Percentiles rank a stretch among this genome's conserved stretches.
phyloP scores from a whole-genome alignment of 2,797 vertebrate genomes.

The Syndactyla subalaris region DNA sequence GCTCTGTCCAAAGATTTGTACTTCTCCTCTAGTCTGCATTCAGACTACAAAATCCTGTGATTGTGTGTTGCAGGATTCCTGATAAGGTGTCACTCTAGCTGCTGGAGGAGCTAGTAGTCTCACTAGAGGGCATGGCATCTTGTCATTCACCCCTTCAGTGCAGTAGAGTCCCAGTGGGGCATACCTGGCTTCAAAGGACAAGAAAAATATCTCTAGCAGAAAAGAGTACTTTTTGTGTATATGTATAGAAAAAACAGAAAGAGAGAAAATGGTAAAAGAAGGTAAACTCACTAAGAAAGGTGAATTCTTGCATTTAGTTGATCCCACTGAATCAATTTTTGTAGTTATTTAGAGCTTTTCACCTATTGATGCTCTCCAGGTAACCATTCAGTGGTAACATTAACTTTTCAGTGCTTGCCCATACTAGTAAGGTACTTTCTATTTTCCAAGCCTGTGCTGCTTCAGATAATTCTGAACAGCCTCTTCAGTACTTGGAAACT shows the following conservation, averaged over 20 bases:
- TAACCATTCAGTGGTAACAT: not conserved
- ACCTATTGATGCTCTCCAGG: not conserved
- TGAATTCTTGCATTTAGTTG: not conserved
- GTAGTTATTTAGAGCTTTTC: not conserved
- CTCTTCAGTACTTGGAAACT: not conserved
- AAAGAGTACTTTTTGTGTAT: not conserved
- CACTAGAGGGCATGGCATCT: not conserved
- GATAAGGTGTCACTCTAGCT: not conserved
- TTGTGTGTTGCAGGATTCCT: not conserved
- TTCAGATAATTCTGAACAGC: not conserved
- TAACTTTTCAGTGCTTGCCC: not conserved
- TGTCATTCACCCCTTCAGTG: not conserved
- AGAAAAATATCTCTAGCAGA: not conserved
- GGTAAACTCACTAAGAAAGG: not conserved
- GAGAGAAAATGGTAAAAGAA: not conserved
- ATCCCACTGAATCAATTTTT: not conserved
- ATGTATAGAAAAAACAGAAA: not conserved
- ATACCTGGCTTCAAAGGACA: not conserved
- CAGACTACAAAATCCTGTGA: not conserved
- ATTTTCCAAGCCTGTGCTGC: not conserved
- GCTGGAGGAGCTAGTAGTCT: not conserved
- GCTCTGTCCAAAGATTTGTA: not conserved
- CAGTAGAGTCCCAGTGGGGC: not conserved
- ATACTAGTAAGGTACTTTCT: not conserved
- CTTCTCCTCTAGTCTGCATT: not conserved